These are phyloP conservation scores for Mionectes olivaceus DNA, from an alignment of 2,797 vertebrate species.

Conservation along the genomic window DNA sequence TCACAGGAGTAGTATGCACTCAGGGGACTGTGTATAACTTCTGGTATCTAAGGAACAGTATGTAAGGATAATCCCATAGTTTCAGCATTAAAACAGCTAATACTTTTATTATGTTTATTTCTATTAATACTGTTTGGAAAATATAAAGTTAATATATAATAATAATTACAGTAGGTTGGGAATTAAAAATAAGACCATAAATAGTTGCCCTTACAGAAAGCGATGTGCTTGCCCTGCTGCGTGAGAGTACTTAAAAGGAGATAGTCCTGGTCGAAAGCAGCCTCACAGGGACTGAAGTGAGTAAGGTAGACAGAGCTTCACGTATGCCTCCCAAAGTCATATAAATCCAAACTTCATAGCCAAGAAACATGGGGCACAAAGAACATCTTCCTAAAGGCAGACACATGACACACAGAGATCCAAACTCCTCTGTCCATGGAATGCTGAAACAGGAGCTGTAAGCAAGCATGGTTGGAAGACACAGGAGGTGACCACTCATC, in stretches of 20 bases:
- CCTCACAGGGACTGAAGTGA: background rate
- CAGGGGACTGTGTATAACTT: background rate
- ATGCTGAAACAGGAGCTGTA: background rate
- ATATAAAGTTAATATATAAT: background rate
- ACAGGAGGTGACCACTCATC: background rate
- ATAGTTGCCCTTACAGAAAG: background rate
- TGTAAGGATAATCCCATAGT: background rate
- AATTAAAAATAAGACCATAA: background rate
- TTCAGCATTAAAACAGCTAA: background rate
- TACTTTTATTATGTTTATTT: background rate
- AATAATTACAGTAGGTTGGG: background rate
- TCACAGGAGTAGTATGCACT: background rate
- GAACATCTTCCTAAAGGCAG: background rate
- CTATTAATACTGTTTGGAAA: background rate
- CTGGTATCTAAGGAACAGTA: background rate
- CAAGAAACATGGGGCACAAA: background rate
- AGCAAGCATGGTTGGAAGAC: rapidly evolving
- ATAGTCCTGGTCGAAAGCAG: background rate
- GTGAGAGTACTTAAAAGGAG: background rate
- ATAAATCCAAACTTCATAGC: background rate
- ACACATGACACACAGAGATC: background rate
- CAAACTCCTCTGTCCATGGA: background rate
- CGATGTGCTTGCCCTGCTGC: background rate
- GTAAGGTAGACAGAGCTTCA: background rate
- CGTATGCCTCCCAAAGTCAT: background rate